These are phyloP conservation scores for Macropis europaea DNA, from an alignment of 2,888 invertebrate species.

Conservation along the genomic window DNA sequence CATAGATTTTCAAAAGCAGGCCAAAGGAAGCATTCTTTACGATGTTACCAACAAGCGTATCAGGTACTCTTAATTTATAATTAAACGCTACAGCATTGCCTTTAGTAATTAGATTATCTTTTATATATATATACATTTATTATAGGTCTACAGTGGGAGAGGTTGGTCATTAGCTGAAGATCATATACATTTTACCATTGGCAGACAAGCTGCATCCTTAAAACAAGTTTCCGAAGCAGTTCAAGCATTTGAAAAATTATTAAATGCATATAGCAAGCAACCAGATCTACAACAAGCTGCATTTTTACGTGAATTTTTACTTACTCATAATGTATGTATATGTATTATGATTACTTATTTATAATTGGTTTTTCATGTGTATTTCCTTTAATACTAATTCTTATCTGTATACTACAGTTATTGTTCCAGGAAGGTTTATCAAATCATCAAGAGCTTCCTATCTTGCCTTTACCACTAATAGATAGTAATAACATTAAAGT, in stretches of 20 bases:
- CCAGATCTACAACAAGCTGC: conserved; percentile 87
- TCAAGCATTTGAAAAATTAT: conserved; percentile 88
- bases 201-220: conserved; percentile 92
- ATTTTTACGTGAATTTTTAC: conserved; percentile 93
- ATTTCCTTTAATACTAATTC: conserved; percentile 20
- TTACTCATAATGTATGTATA: conserved; percentile 87
- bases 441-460: conserved; percentile 81
- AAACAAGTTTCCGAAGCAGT: conserved; percentile 87
- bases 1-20: conserved; percentile 96
- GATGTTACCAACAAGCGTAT: conserved; percentile 95
- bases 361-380: background rate
- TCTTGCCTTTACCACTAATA: conserved; percentile 89
- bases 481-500: conserved; percentile 86
- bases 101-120: background rate
- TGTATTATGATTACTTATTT: background rate
- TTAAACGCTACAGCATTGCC: background rate
- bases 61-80: conserved; percentile 82
- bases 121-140: conserved; percentile 4
- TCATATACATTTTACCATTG: conserved; percentile 97
- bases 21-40: conserved; percentile 93
- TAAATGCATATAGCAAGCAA: conserved; percentile 87
- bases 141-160: conserved; percentile 86
- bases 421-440: conserved; percentile 70
- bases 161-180: conserved; percentile 97
- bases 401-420: conserved; percentile 59